Evolutionary conservation across 2,888 invertebrate species (phyloP).

Genomic region (Hirtodrosophila trivittata): DNA sequence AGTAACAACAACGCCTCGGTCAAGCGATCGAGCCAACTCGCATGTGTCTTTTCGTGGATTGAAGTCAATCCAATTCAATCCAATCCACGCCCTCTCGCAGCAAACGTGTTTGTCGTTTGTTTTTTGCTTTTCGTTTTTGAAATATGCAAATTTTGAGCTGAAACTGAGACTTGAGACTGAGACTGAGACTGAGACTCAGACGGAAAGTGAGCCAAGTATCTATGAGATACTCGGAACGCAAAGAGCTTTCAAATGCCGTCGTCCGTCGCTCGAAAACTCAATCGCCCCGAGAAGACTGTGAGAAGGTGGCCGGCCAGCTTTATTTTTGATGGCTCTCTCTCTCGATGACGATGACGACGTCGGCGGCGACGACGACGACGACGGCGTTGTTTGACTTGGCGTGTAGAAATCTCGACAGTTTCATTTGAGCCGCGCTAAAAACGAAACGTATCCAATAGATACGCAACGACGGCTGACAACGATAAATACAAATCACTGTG

Average conservation of each 20-base stretch:
- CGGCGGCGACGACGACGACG: slow-evolving; percentile 11
- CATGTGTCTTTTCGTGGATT: slow-evolving; percentile 36
- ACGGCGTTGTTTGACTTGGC: slow-evolving; percentile 44
- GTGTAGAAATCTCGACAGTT: slow-evolving; percentile 77
- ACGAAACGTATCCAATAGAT: slow-evolving; percentile 79
- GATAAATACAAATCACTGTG: slow-evolving; percentile 28
- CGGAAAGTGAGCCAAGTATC: slow-evolving; percentile 51
- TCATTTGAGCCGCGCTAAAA: slow-evolving; percentile 83
- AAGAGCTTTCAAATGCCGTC: slow-evolving; percentile 57
- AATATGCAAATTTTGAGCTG: slow-evolving; percentile 69
- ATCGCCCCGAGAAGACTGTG: slow-evolving; percentile 37
- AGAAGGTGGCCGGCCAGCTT: slow-evolving; percentile 48
- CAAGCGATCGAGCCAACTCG: slow-evolving; percentile 49
- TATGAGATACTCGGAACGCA: slow-evolving; percentile 56
- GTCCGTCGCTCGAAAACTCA: slow-evolving; percentile 66
- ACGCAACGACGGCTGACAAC: slow-evolving; percentile 66
- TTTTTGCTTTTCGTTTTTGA: slow-evolving; percentile 30
- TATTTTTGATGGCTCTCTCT: slow-evolving; percentile 46
- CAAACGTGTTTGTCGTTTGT: slow-evolving; percentile 48
- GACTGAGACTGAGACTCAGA: slow-evolving; percentile 25
- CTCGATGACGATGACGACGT: slow-evolving; percentile 40
- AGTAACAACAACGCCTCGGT: slow-evolving; percentile 44
- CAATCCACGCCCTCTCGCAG: slow-evolving; percentile 56
- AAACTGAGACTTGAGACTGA: slow-evolving; percentile 25
- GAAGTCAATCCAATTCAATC: slow-evolving; percentile 26